Percentiles rank a stretch among this genome's conserved stretches.
These are phyloP conservation scores for Actinopyga echinites DNA, from an alignment of 53 echinoderm and acorn worm species.

Conservation along the genomic window DNA sequence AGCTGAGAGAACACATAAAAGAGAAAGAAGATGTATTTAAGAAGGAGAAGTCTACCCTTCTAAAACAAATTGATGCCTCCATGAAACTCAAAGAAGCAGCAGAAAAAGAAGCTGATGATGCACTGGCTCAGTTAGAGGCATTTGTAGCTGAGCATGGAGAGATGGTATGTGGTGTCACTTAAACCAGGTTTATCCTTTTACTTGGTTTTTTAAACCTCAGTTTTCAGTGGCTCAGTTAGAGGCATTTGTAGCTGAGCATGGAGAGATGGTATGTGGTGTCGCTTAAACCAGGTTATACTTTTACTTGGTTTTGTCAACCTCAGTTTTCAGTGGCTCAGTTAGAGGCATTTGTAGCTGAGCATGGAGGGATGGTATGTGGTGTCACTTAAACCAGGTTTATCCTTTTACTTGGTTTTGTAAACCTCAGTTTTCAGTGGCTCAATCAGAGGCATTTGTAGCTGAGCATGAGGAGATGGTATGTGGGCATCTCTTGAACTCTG, in stretches of 20 bases:
- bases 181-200: too few relatives aligned
- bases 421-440: too few relatives aligned
- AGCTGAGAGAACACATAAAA: conserved; percentile 69
- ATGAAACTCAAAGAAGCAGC: conserved; percentile 74
- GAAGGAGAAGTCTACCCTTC: conserved; percentile 68
- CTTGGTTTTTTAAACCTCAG: too few relatives aligned
- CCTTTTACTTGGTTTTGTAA: too few relatives aligned
- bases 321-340: conserved; percentile 87
- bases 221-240: conserved; percentile 82
- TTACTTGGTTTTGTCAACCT: too few relatives aligned
- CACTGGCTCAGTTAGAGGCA: conserved; percentile 85
- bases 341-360: conserved; percentile 88
- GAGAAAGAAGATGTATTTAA: conserved; percentile 84
- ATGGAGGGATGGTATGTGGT: conserved; percentile 75
- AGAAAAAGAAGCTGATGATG: conserved; percentile 89
- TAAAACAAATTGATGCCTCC: conserved; percentile 72
- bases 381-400: too few relatives aligned
- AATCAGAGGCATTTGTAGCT: conserved; percentile 82
- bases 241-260: conserved; percentile 83
- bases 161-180: conserved; percentile 64
- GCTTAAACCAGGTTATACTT: too few relatives aligned
- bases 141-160: conserved; percentile 90
- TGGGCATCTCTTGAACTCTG: too few relatives aligned
- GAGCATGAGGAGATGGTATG: conserved; percentile 85
- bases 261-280: conserved; percentile 76